phyloP scores from a whole-genome alignment of 2,113 vertebrate genomes.

The Oncorhynchus kisutch region DNA sequence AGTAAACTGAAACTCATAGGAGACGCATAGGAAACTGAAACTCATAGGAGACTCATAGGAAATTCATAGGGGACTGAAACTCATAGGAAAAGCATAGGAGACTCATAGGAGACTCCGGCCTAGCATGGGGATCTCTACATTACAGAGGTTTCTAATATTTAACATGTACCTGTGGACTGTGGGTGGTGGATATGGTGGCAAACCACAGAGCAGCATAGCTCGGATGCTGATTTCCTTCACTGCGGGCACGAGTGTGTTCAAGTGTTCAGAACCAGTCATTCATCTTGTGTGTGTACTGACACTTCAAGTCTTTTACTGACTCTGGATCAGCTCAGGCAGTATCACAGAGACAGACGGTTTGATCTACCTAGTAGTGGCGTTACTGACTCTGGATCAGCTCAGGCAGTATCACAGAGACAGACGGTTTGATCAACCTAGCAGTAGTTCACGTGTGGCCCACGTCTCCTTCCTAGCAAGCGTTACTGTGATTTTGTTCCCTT shows the following conservation, averaged over 20 bases:
- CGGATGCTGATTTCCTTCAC: conserved; percentile 37
- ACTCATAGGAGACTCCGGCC: neutral
- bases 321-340: neutral
- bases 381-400: neutral
- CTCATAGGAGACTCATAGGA: too few relatives aligned
- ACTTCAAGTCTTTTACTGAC: conserved; percentile 11
- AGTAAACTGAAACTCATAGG: too few relatives aligned
- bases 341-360: too few relatives aligned
- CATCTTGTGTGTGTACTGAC: conserved; percentile 7
- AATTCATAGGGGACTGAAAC: too few relatives aligned
- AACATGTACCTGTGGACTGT: conserved; percentile 50
- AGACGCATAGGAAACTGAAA: too few relatives aligned
- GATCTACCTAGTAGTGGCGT: neutral
- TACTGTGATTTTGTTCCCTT: too few relatives aligned
- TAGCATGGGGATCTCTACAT: conserved; percentile 30
- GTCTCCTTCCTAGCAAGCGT: too few relatives aligned
- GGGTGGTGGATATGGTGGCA: conserved; percentile 31
- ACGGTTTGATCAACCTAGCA: too few relatives aligned
- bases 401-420: too few relatives aligned
- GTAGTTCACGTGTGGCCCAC: neutral
- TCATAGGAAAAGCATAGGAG: too few relatives aligned
- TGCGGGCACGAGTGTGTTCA: neutral
- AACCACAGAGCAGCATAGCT: neutral
- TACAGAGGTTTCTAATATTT: conserved; percentile 68
- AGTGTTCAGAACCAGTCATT: conserved; percentile 12